Evolutionary conservation across 2,888 invertebrate species (phyloP).

Genomic region (Tanypteryx hageni): DNA sequence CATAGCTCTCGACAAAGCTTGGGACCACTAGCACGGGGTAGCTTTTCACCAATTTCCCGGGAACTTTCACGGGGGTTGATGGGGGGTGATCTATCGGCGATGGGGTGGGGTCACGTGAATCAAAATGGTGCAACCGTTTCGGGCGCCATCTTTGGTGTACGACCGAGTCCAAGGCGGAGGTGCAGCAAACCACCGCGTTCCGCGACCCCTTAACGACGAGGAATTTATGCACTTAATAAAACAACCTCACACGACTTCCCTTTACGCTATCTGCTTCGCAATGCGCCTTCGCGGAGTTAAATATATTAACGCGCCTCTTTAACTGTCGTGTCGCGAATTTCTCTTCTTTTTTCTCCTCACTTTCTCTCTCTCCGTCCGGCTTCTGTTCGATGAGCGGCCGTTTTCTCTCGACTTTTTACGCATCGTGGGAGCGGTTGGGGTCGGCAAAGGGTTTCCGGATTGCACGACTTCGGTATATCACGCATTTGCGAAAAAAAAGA

Average conservation of each 20-base stretch:
- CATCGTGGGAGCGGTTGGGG: not conserved
- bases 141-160: not conserved
- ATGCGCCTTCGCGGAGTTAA: not conserved
- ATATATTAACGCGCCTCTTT: constrained; percentile 17
- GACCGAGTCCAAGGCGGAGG: too few species aligned
- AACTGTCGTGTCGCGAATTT: not conserved
- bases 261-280: constrained; percentile 13
- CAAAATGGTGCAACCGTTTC: not conserved
- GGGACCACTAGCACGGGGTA: too few species aligned
- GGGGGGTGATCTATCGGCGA: not conserved
- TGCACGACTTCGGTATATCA: too few species aligned
- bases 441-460: not conserved
- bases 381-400: not conserved
- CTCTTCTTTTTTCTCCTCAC: constrained; percentile 8
- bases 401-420: not conserved
- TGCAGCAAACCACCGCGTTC: not conserved
- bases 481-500: too few species aligned
- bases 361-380: not conserved
- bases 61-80: not conserved
- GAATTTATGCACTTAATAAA: constrained; percentile 5
- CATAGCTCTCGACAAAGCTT: too few species aligned
- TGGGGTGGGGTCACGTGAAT: not conserved
- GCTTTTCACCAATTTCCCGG: too few species aligned
- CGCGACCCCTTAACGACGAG: constrained; percentile 6
- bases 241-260: constrained; percentile 14